Base-by-base conservation (phyloP, 92 coral and sea anemone species). In the Micromussa lordhowensis region DNA sequence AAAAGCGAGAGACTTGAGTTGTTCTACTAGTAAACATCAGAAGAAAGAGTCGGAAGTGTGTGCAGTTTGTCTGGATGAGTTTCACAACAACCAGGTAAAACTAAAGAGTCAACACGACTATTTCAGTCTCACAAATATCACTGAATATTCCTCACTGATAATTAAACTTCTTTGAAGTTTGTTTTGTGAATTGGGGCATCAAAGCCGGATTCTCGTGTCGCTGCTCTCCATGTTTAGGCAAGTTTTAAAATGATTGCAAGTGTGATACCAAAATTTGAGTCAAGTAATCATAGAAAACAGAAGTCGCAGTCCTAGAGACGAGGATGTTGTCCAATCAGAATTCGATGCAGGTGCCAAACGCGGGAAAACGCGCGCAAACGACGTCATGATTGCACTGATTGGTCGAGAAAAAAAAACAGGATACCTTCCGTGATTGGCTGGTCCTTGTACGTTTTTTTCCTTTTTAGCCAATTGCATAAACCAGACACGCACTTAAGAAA, bases 21-120 rank as follows among this genome's bases (percentile, higher is more conserved):
- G 84, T 78, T 78, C 57, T 57, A 71, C 64, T 15, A 19, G 22
- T 0, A 57, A 36, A 24, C 73, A 34, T 24, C 28, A 68, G 63
- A 84, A 55, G 58, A 89, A 82, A 48, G 81, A 91, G 6, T 28
- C 82, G 2, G 94, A 92, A 55, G 69, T 92, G 71, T 92, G 94
- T 53, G 94, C 94, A 1, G 92, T 92, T 72, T 89, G 94, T 80
- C 32, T 89, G 16, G 94, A 92, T 83, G 92, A 89, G 59, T 92
- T 88, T 59, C 87, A 38, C 5, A 83, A 85, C 73, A 92, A 89
- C 83, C 94, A 92, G 92, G 94, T 92, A 77, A 38, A 58, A 51
- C 30, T 55, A 5, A 36, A 28, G 14, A 73, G 21, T 12, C 53
- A 36, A 38, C 12, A 73, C 1, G 26, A 36, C n/a, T 8, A 13